phyloP scores from a whole-genome alignment of 2,888 invertebrate species.

The Pristionchus entomophagus region DNA sequence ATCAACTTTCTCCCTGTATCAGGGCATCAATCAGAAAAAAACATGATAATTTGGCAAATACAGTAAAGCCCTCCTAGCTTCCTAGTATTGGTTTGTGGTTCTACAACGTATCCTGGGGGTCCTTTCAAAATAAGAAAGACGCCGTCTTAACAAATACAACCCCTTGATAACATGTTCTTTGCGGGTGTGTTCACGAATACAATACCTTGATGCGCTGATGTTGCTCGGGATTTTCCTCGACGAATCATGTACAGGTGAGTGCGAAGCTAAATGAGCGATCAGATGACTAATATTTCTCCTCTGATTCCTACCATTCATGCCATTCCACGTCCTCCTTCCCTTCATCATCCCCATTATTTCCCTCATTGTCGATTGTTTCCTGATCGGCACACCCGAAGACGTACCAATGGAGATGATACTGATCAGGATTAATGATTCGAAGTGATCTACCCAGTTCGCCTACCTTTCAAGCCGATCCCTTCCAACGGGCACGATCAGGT shows the following conservation, averaged over 20 bases:
- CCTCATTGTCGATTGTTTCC: slow-evolving; percentile 5
- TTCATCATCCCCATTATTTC: slow-evolving; percentile 12
- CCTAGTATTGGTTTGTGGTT: too few relatives aligned
- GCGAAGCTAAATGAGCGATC: background rate
- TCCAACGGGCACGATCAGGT: slow-evolving; percentile 16
- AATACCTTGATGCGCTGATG: slow-evolving; percentile 22
- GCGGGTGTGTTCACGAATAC: too few relatives aligned
- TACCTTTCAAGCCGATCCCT: slow-evolving; percentile 4
- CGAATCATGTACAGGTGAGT: background rate
- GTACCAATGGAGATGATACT: background rate
- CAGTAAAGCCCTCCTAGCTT: too few relatives aligned
- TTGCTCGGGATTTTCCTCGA: slow-evolving; percentile 1
- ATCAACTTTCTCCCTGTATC: too few relatives aligned
- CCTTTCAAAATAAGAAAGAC: too few relatives aligned
- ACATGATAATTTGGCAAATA: too few relatives aligned
- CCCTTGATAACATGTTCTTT: too few relatives aligned
- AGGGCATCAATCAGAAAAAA: too few relatives aligned
- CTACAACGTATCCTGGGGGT: too few relatives aligned
- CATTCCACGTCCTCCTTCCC: background rate
- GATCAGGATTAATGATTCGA: background rate
- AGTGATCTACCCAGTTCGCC: too few relatives aligned
- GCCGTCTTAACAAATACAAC: too few relatives aligned
- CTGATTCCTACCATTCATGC: background rate
- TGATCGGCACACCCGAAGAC: background rate
- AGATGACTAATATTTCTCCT: background rate